Conservation (phyloP, 2,888 invertebrate genomes). For the Spodoptera exigua region DNA sequence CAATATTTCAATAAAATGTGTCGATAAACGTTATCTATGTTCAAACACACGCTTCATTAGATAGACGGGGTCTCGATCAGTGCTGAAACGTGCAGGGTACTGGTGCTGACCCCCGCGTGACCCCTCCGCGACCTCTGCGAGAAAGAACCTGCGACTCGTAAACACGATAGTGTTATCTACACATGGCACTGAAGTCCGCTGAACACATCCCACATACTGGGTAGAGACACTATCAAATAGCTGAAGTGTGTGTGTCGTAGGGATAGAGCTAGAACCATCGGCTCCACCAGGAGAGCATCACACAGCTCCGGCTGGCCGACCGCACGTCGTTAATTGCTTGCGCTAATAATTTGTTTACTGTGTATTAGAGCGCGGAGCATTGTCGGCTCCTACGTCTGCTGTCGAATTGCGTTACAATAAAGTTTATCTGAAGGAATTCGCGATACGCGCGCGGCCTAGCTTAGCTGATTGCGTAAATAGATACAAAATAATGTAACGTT, state of each 20-base stretch:
- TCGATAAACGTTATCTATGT: conserved; percentile 11
- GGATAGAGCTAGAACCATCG: background rate
- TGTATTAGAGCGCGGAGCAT: background rate
- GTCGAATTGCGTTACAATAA: conserved; percentile 31
- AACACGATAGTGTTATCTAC: conserved; percentile 63
- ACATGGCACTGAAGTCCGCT: conserved; percentile 36
- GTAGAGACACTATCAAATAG: background rate
- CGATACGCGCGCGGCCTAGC: conserved; percentile 31
- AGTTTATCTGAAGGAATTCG: conserved; percentile 51
- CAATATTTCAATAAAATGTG: conserved; percentile 5
- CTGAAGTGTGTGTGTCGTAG: conserved; percentile 1
- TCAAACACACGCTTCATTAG: background rate
- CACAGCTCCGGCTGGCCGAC: no score
- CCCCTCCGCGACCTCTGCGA: conserved; percentile 30
- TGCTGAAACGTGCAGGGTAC: conserved; percentile 24
- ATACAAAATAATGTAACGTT: conserved; percentile 25
- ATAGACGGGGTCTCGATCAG: conserved; percentile 27
- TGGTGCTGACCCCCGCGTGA: conserved; percentile 19
- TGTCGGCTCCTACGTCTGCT: background rate
- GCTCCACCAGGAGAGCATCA: no score
- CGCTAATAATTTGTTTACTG: background rate
- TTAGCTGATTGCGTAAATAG: conserved; percentile 52
- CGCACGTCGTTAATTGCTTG: background rate
- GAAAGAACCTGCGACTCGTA: conserved; percentile 48
- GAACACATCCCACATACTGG: conserved; percentile 30